Evolutionary conservation across 2,888 invertebrate species (phyloP).

Genomic region (Spodoptera exigua): DNA sequence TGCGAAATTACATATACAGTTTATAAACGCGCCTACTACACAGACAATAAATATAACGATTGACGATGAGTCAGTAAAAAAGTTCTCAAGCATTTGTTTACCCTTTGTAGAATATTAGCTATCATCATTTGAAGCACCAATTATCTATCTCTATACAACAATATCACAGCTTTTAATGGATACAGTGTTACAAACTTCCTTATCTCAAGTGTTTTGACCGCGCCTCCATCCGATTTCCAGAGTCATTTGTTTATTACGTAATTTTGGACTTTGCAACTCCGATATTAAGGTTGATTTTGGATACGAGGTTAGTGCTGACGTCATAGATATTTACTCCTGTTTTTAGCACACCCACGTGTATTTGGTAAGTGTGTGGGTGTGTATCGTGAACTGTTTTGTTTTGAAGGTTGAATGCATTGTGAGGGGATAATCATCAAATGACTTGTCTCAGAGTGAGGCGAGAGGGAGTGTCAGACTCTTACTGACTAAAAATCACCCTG

Average conservation of each 20-base stretch:
- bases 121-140: constrained; percentile 8
- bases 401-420: constrained; percentile 19
- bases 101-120: too few relatives aligned
- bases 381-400: constrained; percentile 18
- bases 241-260: constrained; percentile 1
- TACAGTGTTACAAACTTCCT: constrained; percentile 6
- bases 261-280: constrained; percentile 21
- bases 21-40: too few relatives aligned
- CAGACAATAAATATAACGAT: too few relatives aligned
- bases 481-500: too few relatives aligned
- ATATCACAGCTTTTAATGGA: constrained; percentile 13
- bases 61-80: too few relatives aligned
- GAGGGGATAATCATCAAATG: too few relatives aligned
- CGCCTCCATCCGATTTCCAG: constrained; percentile 50
- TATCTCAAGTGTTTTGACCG: constrained; percentile 56
- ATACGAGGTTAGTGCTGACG: constrained; percentile 13
- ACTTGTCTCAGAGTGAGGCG: too few relatives aligned
- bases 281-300: constrained; percentile 31
- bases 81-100: too few relatives aligned
- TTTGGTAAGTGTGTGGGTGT: constrained; percentile 16
- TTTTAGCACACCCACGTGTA: constrained; percentile 22
- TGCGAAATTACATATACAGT: too few relatives aligned
- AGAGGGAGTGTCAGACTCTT: too few relatives aligned
- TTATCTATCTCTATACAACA: not conserved
- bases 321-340: constrained; percentile 28